Evolutionary conservation across 2,113 vertebrate genomes (phyloP).

Genomic region (Polypterus bichir): DNA sequence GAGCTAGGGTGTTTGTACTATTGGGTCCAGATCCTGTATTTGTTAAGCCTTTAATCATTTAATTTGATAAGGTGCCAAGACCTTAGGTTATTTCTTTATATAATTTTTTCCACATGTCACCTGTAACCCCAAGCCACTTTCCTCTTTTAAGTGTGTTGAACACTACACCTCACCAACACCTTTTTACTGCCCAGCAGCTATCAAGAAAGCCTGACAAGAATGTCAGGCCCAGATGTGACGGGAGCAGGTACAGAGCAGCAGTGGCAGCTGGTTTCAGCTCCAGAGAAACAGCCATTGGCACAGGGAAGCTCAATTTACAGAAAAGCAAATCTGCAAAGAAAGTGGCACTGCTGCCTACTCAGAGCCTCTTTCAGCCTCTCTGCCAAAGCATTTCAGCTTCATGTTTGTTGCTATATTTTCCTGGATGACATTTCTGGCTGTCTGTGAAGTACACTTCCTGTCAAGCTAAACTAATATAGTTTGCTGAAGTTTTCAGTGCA

Average conservation of each 20-base stretch:
- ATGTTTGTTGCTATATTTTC: slow-evolving; percentile 14
- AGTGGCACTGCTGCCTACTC: slow-evolving; percentile 13
- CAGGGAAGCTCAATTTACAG: slow-evolving; percentile 12
- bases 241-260: slow-evolving; percentile 8
- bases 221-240: slow-evolving; percentile 14
- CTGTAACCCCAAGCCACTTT: no score
- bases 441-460: slow-evolving; percentile 28
- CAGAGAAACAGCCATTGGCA: slow-evolving; percentile 17
- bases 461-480: background rate
- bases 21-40: no score
- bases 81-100: no score
- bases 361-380: slow-evolving; percentile 21
- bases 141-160: no score
- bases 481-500: no score
- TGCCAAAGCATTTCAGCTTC: slow-evolving; percentile 26
- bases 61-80: no score
- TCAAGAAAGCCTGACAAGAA: slow-evolving; percentile 19
- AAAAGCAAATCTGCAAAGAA: slow-evolving; percentile 14
- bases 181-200: no score
- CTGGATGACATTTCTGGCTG: slow-evolving; percentile 23
- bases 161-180: no score
- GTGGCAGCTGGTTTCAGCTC: slow-evolving; percentile 1
- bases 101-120: no score
- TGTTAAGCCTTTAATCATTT: no score
- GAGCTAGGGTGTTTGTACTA: no score